phyloP scores from a whole-genome alignment of 2,797 vertebrate species.

The Poeciliopsis gracilis region DNA sequence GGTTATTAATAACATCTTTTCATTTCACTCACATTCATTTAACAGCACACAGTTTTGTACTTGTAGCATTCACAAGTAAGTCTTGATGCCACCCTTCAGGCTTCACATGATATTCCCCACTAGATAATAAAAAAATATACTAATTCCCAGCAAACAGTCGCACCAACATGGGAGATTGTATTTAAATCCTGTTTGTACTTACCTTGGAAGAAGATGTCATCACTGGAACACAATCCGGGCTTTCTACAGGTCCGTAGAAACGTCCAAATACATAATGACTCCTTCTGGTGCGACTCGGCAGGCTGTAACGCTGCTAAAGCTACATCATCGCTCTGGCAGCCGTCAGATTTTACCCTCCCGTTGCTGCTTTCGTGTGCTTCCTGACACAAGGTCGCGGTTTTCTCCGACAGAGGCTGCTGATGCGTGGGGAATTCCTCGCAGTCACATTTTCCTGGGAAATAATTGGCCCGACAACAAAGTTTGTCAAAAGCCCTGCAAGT shows the following conservation, averaged over 20 bases:
- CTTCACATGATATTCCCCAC: not conserved
- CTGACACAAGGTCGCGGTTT: constrained; percentile 75
- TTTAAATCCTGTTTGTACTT: constrained; percentile 28
- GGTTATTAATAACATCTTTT: constrained; percentile 31
- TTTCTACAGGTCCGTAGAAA: constrained; percentile 8
- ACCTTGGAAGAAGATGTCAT: constrained; percentile 52
- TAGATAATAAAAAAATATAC: not conserved
- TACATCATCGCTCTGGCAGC: constrained; percentile 50
- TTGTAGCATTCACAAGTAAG: not conserved
- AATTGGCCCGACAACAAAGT: constrained; percentile 66
- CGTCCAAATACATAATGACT: constrained; percentile 37
- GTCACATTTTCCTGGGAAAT: constrained; percentile 84
- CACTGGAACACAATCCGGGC: constrained; percentile 20
- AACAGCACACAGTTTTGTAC: not conserved
- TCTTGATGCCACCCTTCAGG: not conserved
- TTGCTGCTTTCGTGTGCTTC: constrained; percentile 50
- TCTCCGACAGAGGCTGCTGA: constrained; percentile 70
- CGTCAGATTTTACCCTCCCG: constrained; percentile 42
- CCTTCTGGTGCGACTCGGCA: constrained; percentile 17
- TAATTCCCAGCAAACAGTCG: not conserved
- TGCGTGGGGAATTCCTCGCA: constrained; percentile 83
- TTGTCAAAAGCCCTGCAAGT: constrained; percentile 34
- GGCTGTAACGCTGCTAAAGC: constrained; percentile 21
- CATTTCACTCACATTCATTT: constrained; percentile 17
- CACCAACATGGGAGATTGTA: not conserved